These are phyloP conservation scores for Zosterops japonicus DNA, from an alignment of 2,113 vertebrate genomes.

Conservation along the genomic window DNA sequence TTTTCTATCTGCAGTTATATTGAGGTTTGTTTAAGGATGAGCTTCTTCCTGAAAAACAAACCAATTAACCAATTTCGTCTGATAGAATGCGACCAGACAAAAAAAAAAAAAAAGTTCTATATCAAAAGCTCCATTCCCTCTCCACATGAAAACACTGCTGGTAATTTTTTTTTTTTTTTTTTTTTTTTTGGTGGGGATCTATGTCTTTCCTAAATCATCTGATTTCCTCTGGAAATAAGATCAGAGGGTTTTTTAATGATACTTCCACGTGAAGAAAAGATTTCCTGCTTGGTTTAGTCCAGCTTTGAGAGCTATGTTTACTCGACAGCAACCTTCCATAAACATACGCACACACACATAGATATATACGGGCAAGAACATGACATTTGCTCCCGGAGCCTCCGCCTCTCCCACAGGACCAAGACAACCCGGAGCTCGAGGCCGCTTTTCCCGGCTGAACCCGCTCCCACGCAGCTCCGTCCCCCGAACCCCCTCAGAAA, in stretches of 20 bases:
- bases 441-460: no score
- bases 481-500: not conserved
- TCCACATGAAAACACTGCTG: not conserved
- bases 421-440: not conserved
- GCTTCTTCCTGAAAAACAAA: constrained; percentile 27
- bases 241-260: not conserved
- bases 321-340: not conserved
- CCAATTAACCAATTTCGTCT: not conserved
- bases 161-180: no score
- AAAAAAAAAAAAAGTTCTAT: not conserved
- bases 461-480: not conserved
- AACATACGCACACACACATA: rapidly evolving
- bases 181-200: rapidly evolving
- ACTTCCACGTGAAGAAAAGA: not conserved
- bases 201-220: not conserved
- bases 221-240: not conserved
- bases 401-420: not conserved
- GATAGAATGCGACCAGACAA: not conserved
- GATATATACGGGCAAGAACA: rapidly evolving
- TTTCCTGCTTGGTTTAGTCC: not conserved
- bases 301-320: not conserved
- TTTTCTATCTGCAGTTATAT: not conserved
- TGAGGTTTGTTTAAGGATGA: not conserved
- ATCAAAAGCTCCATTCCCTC: not conserved
- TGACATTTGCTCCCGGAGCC: rapidly evolving